These are phyloP conservation scores for Clepsis dumicolana DNA, from an alignment of 2,888 invertebrate species.

Conservation along the genomic window DNA sequence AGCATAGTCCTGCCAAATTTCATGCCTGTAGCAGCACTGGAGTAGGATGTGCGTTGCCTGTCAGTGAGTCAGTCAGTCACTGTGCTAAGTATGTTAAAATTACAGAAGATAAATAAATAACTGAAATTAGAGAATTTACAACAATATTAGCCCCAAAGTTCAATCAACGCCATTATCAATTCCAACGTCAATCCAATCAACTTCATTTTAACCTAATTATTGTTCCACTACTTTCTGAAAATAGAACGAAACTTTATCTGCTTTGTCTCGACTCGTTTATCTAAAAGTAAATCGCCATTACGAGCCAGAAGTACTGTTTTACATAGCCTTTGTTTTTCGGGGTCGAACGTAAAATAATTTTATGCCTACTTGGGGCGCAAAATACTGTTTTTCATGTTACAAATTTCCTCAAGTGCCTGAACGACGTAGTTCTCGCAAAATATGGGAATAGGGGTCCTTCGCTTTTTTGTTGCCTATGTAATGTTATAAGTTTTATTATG, in stretches of 20 bases:
- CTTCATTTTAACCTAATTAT: conserved; percentile 3
- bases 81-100: too few species aligned
- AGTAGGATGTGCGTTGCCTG: too few species aligned
- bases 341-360: conserved; percentile 28
- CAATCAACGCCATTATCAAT: neutral
- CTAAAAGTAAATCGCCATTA: conserved; percentile 15
- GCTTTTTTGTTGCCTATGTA: neutral
- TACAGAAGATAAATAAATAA: too few species aligned
- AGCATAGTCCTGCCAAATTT: neutral
- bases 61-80: too few species aligned
- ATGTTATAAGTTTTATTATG: neutral
- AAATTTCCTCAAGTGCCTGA: conserved; percentile 24
- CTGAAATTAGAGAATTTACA: too few species aligned
- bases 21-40: too few species aligned
- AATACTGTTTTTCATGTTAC: conserved; percentile 34
- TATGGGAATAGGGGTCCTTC: conserved; percentile 2
- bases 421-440: conserved; percentile 15
- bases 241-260: conserved; percentile 5
- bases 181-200: neutral
- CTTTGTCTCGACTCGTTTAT: conserved; percentile 15
- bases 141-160: too few species aligned
- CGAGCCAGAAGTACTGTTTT: conserved; percentile 14
- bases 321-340: conserved; percentile 23
- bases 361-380: conserved; percentile 32
- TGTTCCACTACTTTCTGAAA: neutral